Base-by-base conservation (phyloP, 2,888 invertebrate species). In the Sphecodes monilicornis region DNA sequence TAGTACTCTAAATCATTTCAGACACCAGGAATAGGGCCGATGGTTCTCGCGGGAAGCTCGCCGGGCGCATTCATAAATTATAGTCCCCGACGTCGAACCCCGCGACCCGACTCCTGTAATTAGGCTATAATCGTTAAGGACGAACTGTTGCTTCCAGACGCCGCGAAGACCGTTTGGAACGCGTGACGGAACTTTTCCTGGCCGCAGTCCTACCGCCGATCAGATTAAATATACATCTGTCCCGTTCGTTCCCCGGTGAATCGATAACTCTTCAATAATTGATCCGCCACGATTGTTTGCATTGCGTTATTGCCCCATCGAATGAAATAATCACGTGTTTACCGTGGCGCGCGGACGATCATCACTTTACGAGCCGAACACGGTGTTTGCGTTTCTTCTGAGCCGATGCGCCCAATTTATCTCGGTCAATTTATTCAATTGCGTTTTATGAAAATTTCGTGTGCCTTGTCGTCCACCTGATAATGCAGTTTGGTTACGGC, bases 131-230 rank as follows among this genome's bases (percentile, higher is more conserved):
- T 39, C 46, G 69, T 76, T 76, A 41, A 69, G 76, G 60, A 39
- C 84, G 54, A 82, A 76, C 83, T 83, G 83, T 83, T 82, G 83
- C 83, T 69, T 69, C 69, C 6, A 36, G 70, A 3, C 16, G 18
- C 22, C 32, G 36, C 29, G 73, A 46, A 39, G 8, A 57, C 54
- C 32, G 46, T 26, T 22, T 32, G 29, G 43, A 54, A 32, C 66
- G 39, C 3, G 29, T 22, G 10, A 41, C 26, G 43, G 1, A 69
- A 43, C 22, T 69, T 70, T 36, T 41, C 64, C 22, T 5, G 26
- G 50, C 18, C 54, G 41, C n/a, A 8, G 22, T 32, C 11, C 29
- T 36, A 16, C 39, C 29, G 73, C 11, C 26, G 43, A 3, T 1
- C 64, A 1, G 29, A 11, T n/a, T 66, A 32, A 46, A 66, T 46